These are phyloP conservation scores for Perca flavescens DNA, from an alignment of 2,113 vertebrate species.

Conservation along the genomic window DNA sequence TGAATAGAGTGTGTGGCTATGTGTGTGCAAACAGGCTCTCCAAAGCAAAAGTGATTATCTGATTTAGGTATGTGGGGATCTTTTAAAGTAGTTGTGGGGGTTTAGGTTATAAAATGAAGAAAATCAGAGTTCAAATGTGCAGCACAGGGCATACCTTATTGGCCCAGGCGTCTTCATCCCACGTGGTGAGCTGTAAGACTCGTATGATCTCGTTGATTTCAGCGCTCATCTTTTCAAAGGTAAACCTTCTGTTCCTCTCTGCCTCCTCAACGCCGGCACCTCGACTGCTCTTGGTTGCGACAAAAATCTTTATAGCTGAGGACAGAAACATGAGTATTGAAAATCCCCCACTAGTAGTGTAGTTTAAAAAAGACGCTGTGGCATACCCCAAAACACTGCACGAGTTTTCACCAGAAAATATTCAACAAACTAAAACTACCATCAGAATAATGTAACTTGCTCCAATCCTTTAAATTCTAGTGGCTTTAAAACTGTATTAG, in stretches of 20 bases:
- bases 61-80: constrained; percentile 22
- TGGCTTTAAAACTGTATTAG: background rate
- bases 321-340: constrained; percentile 38
- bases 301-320: constrained; percentile 97
- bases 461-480: background rate
- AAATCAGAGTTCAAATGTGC: background rate
- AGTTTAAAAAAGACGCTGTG: background rate
- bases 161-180: constrained; percentile 99
- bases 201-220: constrained; percentile 98
- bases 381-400: background rate
- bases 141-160: constrained; percentile 88
- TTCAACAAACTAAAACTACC: background rate
- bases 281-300: constrained; percentile 93
- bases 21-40: constrained; percentile 42
- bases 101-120: constrained; percentile 14
- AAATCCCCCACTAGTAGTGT: background rate
- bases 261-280: constrained; percentile 96
- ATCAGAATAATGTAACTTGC: background rate
- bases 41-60: constrained; percentile 39
- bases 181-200: constrained; percentile 97
- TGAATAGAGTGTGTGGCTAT: constrained; percentile 15
- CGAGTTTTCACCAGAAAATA: background rate
- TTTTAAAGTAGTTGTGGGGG: background rate
- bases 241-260: constrained; percentile 95
- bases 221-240: constrained; percentile 96